These are phyloP conservation scores for Chrysolophus pictus DNA, from an alignment of 2,797 vertebrate genomes.

Conservation along the genomic window DNA sequence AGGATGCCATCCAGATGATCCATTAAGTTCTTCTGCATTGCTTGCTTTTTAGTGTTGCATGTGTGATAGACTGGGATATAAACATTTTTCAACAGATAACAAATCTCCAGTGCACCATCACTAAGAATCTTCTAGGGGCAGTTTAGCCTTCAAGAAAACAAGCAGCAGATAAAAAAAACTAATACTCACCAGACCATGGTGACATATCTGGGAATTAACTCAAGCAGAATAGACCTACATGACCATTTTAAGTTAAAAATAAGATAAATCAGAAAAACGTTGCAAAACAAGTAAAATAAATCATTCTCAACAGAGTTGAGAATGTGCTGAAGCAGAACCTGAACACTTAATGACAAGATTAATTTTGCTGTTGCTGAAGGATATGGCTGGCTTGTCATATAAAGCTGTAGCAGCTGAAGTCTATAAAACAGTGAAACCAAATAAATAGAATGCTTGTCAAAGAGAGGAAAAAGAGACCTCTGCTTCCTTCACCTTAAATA, in stretches of 20 bases:
- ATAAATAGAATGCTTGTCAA: not conserved
- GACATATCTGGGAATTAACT: not conserved
- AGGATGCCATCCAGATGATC: not conserved
- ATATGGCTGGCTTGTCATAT: not conserved
- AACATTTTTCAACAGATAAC: not conserved
- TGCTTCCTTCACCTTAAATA: not conserved
- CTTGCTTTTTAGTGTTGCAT: not conserved
- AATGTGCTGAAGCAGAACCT: not conserved
- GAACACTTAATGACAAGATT: not conserved
- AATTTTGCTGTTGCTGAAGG: not conserved
- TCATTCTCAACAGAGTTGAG: not conserved
- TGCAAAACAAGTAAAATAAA: not conserved
- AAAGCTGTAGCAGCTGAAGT: not conserved
- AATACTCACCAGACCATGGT: not conserved
- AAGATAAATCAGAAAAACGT: not conserved
- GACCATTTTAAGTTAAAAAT: not conserved
- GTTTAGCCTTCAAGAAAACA: conserved; percentile 3
- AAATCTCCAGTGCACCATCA: not conserved
- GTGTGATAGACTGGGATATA: not conserved
- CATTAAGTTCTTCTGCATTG: not conserved
- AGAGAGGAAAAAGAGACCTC: not conserved
- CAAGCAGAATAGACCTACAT: not conserved
- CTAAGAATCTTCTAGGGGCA: not conserved
- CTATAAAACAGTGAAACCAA: not conserved
- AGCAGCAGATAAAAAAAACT: not conserved